A percentile compares a stretch with the other conserved stretches of the same genome.
Evolutionary conservation across 2,888 invertebrate genomes (phyloP).

Genomic region (Coleophora flavipennella): DNA sequence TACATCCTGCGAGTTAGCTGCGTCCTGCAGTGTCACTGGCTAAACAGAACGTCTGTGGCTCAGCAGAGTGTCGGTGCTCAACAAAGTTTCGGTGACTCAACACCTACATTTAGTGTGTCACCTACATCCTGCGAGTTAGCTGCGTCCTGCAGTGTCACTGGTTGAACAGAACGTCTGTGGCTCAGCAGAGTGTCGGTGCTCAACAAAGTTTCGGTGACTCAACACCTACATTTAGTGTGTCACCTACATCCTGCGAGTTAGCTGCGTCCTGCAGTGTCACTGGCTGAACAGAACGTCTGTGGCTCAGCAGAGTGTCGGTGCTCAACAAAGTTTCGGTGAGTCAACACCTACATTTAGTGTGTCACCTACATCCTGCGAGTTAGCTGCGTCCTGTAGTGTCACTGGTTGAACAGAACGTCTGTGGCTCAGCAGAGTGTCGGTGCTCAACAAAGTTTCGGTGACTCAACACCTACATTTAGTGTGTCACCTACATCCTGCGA

Average conservation of each 20-base stretch:
- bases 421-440: too few species aligned
- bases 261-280: neutral
- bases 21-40: neutral
- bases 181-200: too few species aligned
- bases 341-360: neutral
- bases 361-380: neutral
- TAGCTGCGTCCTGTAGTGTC: neutral
- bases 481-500: neutral
- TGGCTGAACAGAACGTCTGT: too few species aligned
- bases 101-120: neutral
- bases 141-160: neutral
- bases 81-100: too few species aligned
- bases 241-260: neutral
- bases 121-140: neutral
- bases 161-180: too few species aligned
- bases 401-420: too few species aligned
- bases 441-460: too few species aligned
- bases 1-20: neutral
- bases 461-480: neutral
- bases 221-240: neutral
- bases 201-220: too few species aligned
- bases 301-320: too few species aligned
- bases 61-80: too few species aligned
- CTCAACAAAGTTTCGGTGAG: too few species aligned
- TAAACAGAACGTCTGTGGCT: too few species aligned